Conservation (phyloP, 2,797 vertebrate genomes). For the Gila robusta region DNA sequence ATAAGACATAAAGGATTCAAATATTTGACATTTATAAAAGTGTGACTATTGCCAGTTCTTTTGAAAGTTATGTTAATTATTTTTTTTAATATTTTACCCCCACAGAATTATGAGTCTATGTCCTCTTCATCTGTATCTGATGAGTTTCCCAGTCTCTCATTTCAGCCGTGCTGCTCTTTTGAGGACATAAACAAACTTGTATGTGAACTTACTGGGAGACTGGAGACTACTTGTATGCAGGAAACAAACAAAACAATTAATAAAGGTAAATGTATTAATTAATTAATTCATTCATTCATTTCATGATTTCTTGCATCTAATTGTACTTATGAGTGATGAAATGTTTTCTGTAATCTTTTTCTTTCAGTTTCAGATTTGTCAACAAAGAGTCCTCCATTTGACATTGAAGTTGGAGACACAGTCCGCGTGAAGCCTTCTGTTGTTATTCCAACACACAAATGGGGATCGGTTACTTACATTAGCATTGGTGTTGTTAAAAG, state of each 20-base stretch:
- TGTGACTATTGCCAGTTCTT: neutral
- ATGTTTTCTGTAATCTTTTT: neutral
- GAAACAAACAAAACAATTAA: slow-evolving; percentile 33
- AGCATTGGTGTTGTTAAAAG: slow-evolving; percentile 47
- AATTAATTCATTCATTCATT: neutral
- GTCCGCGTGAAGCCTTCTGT: slow-evolving; percentile 48
- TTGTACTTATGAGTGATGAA: neutral
- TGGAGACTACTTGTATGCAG: slow-evolving; percentile 34
- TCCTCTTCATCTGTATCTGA: slow-evolving; percentile 17
- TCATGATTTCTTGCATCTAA: neutral
- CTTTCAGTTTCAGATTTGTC: slow-evolving; percentile 22
- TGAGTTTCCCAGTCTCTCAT: neutral
- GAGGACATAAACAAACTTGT: slow-evolving; percentile 3
- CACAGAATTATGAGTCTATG: slow-evolving; percentile 47
- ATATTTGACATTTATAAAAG: neutral
- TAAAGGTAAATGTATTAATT: slow-evolving; percentile 17
- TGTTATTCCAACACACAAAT: slow-evolving; percentile 40
- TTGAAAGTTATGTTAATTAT: neutral
- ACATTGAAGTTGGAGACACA: slow-evolving; percentile 43
- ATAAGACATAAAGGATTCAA: neutral
- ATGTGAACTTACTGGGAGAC: slow-evolving; percentile 35
- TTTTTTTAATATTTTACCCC: neutral
- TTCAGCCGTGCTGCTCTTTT: slow-evolving; percentile 28
- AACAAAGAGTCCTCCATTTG: neutral
- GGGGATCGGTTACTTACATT: slow-evolving; percentile 40